Base-by-base conservation (phyloP, 37 sponge, comb jelly and placozoan species). In the Chondrosia reniformis region DNA sequence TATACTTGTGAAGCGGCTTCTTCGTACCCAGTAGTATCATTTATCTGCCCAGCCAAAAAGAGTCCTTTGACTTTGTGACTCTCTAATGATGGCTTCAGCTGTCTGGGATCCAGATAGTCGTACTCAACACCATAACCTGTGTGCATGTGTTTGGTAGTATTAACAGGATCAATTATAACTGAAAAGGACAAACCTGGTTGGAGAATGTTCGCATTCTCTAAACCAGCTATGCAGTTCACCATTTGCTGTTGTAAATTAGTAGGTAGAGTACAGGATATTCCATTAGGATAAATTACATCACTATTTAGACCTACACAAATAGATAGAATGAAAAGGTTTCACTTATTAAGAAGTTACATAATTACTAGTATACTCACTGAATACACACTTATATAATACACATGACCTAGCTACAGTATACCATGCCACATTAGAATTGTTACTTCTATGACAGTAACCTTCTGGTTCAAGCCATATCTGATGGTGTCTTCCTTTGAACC, bases 11-110 rank as follows among this genome's bases (percentile, higher is more conserved):
- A 74, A 25, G 95, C 95, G 41, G 95, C 95, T 74, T 95, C 95
- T 57, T 95, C 95, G 79, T 95, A 95, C 1, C 95, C 95, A 21
- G 95, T 95, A 32, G 95, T 95, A 13, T 92, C 95, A 80, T 91
- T 95, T 45, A 95, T 88, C 78, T 95, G 95, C 9, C 95, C 95
- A 65, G 95, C 95, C 19, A 95, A 90, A 41, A 88, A 95, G 59
- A 95, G 63, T 0, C 92, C 89, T 9, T 63, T 22, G 7, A 95
- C 81, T 31, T 8, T 76, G 69, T 85, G 80, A 36, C 89, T 88
- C 63, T 95, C 86, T 41, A 95, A 77, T 37, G 95, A 74, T 0
- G 75, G 77, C 12, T 77, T 57, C 55, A 95, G 74, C 69, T 95
- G 87, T 22, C 95, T 46, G 30, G 95, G 89, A 59, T 95, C 95